phyloP scores from a whole-genome alignment of 23 tunicate genomes.

The Oikopleura dioica region DNA sequence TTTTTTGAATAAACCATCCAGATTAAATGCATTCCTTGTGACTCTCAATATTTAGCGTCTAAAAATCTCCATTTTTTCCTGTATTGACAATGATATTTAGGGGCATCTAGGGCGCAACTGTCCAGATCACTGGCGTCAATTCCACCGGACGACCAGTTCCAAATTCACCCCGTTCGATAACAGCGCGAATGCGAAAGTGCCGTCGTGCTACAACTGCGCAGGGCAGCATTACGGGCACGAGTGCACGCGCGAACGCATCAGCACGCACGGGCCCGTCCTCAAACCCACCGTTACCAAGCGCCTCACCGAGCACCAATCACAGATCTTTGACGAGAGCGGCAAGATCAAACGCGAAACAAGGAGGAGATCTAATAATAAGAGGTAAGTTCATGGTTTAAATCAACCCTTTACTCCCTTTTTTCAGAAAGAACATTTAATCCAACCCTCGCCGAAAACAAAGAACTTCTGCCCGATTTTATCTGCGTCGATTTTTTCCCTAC shows the following conservation, averaged over 20 bases:
- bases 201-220: conserved; percentile 1
- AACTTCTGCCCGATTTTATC: too few relatives aligned
- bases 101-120: background rate
- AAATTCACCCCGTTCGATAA: background rate
- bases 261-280: background rate
- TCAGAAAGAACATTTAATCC: too few relatives aligned
- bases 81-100: too few relatives aligned
- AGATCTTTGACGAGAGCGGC: background rate
- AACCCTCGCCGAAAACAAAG: too few relatives aligned
- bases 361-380: background rate
- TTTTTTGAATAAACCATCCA: too few relatives aligned
- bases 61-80: too few relatives aligned
- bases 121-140: conserved; percentile 12
- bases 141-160: conserved; percentile 11
- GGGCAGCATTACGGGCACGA: background rate
- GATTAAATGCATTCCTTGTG: too few relatives aligned
- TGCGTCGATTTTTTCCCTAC: too few relatives aligned
- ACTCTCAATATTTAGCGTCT: too few relatives aligned
- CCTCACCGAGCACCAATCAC: conserved; percentile 13
- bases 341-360: background rate
- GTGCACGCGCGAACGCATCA: background rate
- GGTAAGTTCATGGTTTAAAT: too few relatives aligned
- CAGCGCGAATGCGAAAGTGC: background rate
- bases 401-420: too few relatives aligned
- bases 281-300: background rate